Evolutionary conservation across 2,113 vertebrate species (phyloP), one percentile per base, ranked within the genome.

Genomic region (Channa argus): DNA sequence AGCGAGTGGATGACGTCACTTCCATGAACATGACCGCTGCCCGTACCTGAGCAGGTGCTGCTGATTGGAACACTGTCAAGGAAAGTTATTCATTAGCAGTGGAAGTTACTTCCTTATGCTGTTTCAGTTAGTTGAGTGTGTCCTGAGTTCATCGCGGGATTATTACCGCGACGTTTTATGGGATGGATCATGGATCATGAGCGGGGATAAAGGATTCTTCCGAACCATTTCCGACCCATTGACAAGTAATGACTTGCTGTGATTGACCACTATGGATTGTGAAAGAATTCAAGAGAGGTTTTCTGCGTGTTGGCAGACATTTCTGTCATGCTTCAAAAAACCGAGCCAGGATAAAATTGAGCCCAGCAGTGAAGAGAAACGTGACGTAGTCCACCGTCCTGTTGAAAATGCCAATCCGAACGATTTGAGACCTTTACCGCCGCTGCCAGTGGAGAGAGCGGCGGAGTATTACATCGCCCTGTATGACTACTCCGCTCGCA

Each of bases 401-500:
- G 39, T 4, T 5, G 6, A 33, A 0, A 3, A 1, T 0, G 0
- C 4, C 0, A 11, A 44, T 1, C 0, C 8, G 24, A 24, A 24
- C 24, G 24, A 24, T 24, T 24, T 24, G 24, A 24, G 24, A 5
- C 0, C 13, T 0, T 1, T 60, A 2, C 62, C 64, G 2, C 49
- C 54, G 7, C 12, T 54, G 6, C 73, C 75, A 0, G 1, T 56
- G 34, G 63, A 0, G 11, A 38, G 9, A 0, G 9, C 12, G 0
- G 46, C 55, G 12, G 46, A 56, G 0, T 69, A 11, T 24, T 97
- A 95, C 77, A 85, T 97, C 41, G 98, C 97, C 8, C 91, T 96
- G n/a, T 99, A 94, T 0, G 93, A 96, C 54, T 99, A 99, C 0
- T 77, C 95, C 0, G 96, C 96, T 15, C 95, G 97, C 8, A 99